Percentiles rank a stretch among this genome's conserved stretches.
Evolutionary conservation across 2,113 vertebrate genomes (phyloP).

Genomic region (Neotragus moschatus): DNA sequence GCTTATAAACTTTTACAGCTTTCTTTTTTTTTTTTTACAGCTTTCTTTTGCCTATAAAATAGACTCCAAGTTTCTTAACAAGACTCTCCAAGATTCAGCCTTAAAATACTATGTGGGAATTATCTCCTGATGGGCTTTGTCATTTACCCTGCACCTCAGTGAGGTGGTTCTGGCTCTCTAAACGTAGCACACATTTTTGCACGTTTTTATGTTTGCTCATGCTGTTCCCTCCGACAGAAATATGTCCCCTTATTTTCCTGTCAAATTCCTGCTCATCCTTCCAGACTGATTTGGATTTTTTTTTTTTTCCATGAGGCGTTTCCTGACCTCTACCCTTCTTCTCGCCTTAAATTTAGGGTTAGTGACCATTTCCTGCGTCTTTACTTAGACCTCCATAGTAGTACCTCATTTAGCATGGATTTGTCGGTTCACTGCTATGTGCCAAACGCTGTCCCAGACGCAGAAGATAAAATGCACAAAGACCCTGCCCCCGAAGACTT

Average conservation of each 20-base stretch:
- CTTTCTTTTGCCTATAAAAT: not conserved
- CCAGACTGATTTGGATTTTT: not conserved
- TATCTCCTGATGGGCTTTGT: not conserved
- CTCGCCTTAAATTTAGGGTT: not conserved
- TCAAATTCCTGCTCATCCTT: not conserved
- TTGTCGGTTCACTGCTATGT: not conserved
- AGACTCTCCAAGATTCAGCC: not conserved
- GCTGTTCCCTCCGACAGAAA: not conserved
- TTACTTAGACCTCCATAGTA: not conserved
- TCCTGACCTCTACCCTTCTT: not conserved
- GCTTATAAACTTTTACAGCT: not conserved
- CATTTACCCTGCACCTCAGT: not conserved
- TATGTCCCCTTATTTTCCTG: not conserved
- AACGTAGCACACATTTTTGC: not conserved
- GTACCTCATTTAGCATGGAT: not conserved
- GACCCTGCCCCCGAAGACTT: not conserved
- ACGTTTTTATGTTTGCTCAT: not conserved
- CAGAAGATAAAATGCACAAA: not conserved
- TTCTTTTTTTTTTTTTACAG: not conserved
- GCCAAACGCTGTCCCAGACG: not conserved
- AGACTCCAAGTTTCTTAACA: not conserved
- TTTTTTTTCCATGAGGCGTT: not conserved
- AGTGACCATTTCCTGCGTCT: not conserved
- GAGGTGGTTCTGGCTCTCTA: not conserved
- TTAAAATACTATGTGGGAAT: not conserved